Evolutionary conservation across 1,140 invertebrate genomes (phyloP).

Genomic region (Megathymus violae): DNA sequence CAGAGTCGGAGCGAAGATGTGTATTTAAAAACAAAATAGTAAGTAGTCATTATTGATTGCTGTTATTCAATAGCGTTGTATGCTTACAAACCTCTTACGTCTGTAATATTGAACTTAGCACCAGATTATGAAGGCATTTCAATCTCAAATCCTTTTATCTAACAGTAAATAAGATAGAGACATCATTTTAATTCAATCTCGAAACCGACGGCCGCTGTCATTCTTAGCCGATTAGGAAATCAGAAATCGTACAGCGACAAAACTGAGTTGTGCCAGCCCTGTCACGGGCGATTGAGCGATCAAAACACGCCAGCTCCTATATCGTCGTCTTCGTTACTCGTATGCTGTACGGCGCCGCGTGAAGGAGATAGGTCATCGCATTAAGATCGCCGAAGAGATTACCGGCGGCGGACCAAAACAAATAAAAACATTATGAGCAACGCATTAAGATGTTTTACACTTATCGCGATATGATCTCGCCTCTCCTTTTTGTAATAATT

Average conservation of each 20-base stretch:
- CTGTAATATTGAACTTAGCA: constrained; percentile 34
- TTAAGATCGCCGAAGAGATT: constrained; percentile 60
- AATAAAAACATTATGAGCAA: constrained; percentile 72
- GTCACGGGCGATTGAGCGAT: constrained; percentile 60
- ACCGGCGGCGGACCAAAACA: constrained; percentile 63
- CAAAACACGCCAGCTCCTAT: constrained; percentile 53
- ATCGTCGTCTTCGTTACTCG: constrained; percentile 44
- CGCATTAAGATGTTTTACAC: constrained; percentile 80
- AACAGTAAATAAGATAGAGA: constrained; percentile 44
- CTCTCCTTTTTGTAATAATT: constrained; percentile 78
- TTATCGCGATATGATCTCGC: constrained; percentile 74
- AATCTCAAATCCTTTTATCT: constrained; percentile 27
- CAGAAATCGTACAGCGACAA: constrained; percentile 55
- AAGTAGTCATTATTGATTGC: background rate
- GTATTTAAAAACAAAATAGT: background rate
- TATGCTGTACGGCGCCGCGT: background rate
- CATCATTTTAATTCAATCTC: constrained; percentile 58
- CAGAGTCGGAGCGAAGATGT: background rate
- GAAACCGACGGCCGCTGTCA: constrained; percentile 57
- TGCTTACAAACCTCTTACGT: constrained; percentile 30
- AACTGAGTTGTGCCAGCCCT: constrained; percentile 45
- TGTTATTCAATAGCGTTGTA: background rate
- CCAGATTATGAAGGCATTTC: constrained; percentile 26
- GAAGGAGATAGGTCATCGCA: constrained; percentile 46
- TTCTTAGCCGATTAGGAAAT: constrained; percentile 64